Percentiles rank a stretch among this genome's conserved stretches.
These are phyloP conservation scores for Lasius platythorax DNA, from an alignment of 2,888 invertebrate species.

Conservation along the genomic window DNA sequence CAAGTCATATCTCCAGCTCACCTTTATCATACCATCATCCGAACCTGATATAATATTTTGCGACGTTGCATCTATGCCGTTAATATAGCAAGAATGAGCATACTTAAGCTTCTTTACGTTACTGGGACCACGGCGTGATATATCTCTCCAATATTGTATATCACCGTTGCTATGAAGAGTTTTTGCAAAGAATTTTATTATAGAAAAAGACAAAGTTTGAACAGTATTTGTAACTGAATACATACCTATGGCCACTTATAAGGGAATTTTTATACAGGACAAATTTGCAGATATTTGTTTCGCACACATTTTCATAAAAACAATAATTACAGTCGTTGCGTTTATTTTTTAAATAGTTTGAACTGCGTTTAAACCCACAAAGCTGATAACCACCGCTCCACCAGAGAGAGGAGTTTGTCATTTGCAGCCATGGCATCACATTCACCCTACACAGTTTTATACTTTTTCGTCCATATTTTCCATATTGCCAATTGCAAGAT, in stretches of 20 bases:
- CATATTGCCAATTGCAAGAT: slow-evolving; percentile 88
- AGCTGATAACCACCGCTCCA: slow-evolving; percentile 86
- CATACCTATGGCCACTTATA: slow-evolving; percentile 86
- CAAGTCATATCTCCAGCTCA: slow-evolving; percentile 29
- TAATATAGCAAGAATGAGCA: slow-evolving; percentile 82
- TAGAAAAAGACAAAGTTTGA: background rate
- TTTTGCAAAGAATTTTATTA: background rate
- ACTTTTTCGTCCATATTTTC: slow-evolving; percentile 82
- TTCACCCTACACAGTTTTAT: slow-evolving; percentile 76
- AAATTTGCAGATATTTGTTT: slow-evolving; percentile 86
- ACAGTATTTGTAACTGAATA: background rate
- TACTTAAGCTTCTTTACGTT: slow-evolving; percentile 60
- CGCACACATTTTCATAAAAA: slow-evolving; percentile 71
- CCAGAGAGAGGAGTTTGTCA: slow-evolving; percentile 87
- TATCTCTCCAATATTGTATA: slow-evolving; percentile 82
- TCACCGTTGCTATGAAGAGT: slow-evolving; percentile 83
- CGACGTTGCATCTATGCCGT: slow-evolving; percentile 85
- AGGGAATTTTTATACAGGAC: slow-evolving; percentile 83
- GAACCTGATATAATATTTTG: slow-evolving; percentile 86
- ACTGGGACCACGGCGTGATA: background rate
- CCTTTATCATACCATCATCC: slow-evolving; percentile 85
- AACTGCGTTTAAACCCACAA: slow-evolving; percentile 75
- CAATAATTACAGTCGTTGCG: slow-evolving; percentile 72
- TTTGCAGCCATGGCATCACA: slow-evolving; percentile 87
- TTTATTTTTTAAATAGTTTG: slow-evolving; percentile 75